These are phyloP conservation scores for Ginglymostoma cirratum DNA, from an alignment of 2,113 vertebrate genomes.

Conservation along the genomic window DNA sequence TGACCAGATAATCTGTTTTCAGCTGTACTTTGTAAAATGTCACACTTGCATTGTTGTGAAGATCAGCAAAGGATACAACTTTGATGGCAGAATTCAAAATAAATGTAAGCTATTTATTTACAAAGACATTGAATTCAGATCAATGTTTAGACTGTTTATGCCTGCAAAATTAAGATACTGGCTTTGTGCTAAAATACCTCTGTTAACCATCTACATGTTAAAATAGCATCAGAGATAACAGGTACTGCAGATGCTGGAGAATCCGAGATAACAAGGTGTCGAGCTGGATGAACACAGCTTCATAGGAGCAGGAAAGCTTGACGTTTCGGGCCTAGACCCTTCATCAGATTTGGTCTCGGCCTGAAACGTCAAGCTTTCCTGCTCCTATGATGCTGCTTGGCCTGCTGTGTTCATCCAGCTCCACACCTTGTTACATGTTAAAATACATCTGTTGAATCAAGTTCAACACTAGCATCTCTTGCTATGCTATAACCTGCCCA, in stretches of 20 bases:
- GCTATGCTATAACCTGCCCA: background rate
- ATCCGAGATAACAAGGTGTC: no score
- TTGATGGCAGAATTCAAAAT: background rate
- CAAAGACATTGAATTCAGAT: background rate
- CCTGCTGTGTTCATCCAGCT: no score
- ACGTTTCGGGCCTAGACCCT: no score
- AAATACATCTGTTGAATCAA: background rate
- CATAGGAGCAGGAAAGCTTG: no score
- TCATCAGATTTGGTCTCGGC: no score
- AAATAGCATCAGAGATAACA: no score
- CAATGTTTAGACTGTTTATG: background rate
- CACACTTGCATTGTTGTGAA: background rate
- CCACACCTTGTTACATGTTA: no score
- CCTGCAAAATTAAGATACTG: background rate
- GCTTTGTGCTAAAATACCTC: background rate
- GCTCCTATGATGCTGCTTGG: no score
- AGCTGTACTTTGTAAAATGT: background rate
- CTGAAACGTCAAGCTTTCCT: no score
- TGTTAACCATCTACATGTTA: background rate
- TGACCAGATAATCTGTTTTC: background rate
- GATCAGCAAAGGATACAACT: background rate
- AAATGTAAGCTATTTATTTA: background rate
- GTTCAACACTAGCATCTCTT: background rate
- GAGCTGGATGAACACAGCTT: no score
- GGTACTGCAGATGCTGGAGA: no score